Conservation (phyloP, 2,797 vertebrate genomes). For the Anguilla megastoma region DNA sequence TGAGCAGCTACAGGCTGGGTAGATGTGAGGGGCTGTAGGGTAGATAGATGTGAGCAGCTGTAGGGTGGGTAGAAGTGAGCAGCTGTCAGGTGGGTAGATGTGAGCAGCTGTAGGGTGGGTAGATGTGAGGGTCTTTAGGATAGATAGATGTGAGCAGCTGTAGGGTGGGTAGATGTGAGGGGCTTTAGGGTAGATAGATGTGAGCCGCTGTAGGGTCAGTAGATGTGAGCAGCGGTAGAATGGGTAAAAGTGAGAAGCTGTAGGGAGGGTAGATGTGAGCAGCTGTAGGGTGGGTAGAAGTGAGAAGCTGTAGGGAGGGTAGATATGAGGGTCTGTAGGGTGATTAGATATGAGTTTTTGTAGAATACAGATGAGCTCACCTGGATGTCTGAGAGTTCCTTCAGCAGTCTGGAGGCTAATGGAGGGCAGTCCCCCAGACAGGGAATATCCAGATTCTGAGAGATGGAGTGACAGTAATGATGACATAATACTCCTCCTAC, state of each 20-base stretch:
- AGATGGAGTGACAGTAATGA: conserved; percentile 37
- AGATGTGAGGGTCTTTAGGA: neutral
- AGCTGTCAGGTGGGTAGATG: too few species aligned
- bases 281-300: neutral
- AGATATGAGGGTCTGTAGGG: neutral
- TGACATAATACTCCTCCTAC: neutral
- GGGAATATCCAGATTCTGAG: conserved; percentile 78
- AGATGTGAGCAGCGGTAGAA: too few species aligned
- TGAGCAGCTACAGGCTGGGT: neutral
- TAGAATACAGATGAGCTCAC: conserved; percentile 59
- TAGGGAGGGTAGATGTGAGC: neutral
- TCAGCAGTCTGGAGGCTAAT: conserved; percentile 73
- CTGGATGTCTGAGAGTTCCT: conserved; percentile 81
- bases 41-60: neutral
- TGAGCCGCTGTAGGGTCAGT: too few species aligned
- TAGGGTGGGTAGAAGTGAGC: neutral
- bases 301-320: neutral
- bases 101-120: neutral
- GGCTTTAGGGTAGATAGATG: neutral
- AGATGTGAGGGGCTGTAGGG: neutral
- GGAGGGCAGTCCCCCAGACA: conserved; percentile 72
- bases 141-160: neutral
- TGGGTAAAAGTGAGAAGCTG: too few species aligned
- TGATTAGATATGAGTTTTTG: neutral
- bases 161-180: neutral